Evolutionary conservation across 2,113 vertebrate genomes (phyloP), one percentile per base, ranked within the genome.

Genomic region (Heliornis fulica): DNA sequence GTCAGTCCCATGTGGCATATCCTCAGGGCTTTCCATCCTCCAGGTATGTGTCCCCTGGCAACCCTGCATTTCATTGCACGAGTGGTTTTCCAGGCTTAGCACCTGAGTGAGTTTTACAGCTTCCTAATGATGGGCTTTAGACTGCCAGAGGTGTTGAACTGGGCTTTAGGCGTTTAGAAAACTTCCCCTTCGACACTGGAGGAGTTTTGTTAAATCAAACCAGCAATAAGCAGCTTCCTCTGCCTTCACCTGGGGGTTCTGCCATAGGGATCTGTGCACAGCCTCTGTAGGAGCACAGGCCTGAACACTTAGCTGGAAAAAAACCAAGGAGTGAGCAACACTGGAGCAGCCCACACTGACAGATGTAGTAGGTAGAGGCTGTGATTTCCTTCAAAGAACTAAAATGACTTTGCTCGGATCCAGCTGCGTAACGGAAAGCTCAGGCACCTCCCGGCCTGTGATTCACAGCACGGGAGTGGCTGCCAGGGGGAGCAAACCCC

Each of bases 121-220:
- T 87, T 36, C 36, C 53, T 64, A 13, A 7, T 43, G 18, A 21
- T 0, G 32, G 53, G 65, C 57, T 84, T 79, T 10, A 18, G 41
- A 23, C 51, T 75, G 59, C 60, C 64, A 10, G 20, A 8, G 89
- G 53, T 32, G 9, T 4, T 4, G 18, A 36, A 53, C 19, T 1
- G 14, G 46, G 43, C n/a, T 88, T 69, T 16, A 4, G 5, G 25
- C 13, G 0, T 76, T 65, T 65, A 11, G 13, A 45, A 65, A 87
- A 45, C 72, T 11, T 50, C 9, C 2, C 54, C 1, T 2, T 23
- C 84, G 56, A 21, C 65, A 31, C 54, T n/a, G 0, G 0, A 12
- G 0, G 4, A 41, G 40, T 57, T 74, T 23, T 69, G 28, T 46
- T 19, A 68, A 68, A 78, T 64, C 77, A 71, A 22, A 94, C 11